These are phyloP conservation scores for Teleopsis dalmanni DNA, from an alignment of 1,140 invertebrate species.

Conservation along the genomic window DNA sequence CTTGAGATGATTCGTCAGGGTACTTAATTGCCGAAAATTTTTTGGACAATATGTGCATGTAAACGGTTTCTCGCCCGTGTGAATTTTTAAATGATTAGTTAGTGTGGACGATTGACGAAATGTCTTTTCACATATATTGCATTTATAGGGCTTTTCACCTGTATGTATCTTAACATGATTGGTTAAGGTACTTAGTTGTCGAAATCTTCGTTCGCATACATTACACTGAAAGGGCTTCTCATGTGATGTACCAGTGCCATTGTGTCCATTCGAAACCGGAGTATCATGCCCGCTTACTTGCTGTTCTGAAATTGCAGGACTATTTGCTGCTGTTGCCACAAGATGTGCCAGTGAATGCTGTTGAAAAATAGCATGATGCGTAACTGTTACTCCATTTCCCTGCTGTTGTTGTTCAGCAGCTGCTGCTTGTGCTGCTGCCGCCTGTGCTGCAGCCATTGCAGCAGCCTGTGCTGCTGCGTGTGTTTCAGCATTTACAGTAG, in stretches of 20 bases:
- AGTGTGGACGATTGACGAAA: conserved; percentile 43
- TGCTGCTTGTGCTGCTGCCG: conserved; percentile 37
- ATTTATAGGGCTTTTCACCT: conserved; percentile 43
- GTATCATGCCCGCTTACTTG: conserved; percentile 19
- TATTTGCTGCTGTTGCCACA: conserved; percentile 27
- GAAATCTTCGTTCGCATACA: conserved; percentile 42
- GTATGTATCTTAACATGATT: conserved; percentile 45
- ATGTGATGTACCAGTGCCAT: conserved; percentile 15
- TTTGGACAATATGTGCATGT: conserved; percentile 43
- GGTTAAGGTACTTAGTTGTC: conserved; percentile 42
- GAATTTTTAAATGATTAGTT: conserved; percentile 43
- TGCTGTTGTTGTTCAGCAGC: conserved; percentile 34
- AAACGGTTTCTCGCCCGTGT: conserved; percentile 44
- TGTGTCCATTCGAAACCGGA: conserved; percentile 25
- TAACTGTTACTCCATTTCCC: background rate
- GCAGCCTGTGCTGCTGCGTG: conserved; percentile 39
- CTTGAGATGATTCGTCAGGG: conserved; percentile 42
- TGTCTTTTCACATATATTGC: conserved; percentile 42
- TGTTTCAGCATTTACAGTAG: conserved; percentile 31
- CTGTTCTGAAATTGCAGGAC: conserved; percentile 16
- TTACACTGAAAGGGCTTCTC: conserved; percentile 44
- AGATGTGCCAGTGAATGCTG: conserved; percentile 30
- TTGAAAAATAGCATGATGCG: conserved; percentile 12
- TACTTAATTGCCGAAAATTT: conserved; percentile 42
- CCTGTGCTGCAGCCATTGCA: conserved; percentile 39